Percentiles rank a stretch among this genome's conserved stretches.
These are phyloP conservation scores for Mechanitis messenoides DNA, from an alignment of 2,888 invertebrate species.

Conservation along the genomic window DNA sequence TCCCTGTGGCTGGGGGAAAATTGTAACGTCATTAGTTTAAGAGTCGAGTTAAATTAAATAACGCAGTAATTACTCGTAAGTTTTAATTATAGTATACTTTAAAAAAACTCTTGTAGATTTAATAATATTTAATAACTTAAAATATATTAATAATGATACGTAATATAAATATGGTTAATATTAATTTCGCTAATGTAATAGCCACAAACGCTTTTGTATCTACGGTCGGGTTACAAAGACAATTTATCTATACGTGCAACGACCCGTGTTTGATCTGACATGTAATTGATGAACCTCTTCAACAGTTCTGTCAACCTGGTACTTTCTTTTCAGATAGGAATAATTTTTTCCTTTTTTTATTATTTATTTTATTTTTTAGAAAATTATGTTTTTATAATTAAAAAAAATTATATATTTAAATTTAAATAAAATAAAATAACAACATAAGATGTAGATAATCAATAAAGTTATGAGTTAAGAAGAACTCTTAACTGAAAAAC, in stretches of 20 bases:
- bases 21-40: constrained; percentile 22
- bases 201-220: constrained; percentile 5
- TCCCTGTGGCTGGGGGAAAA: constrained; percentile 7
- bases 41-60: constrained; percentile 11
- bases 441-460: too few relatives aligned
- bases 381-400: too few relatives aligned
- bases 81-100: background rate
- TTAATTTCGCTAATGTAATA: constrained; percentile 3
- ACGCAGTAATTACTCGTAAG: background rate
- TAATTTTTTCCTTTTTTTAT: background rate
- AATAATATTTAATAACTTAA: too few relatives aligned
- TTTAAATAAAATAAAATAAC: too few relatives aligned
- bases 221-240: constrained; percentile 23
- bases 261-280: constrained; percentile 44
- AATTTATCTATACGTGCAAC: constrained; percentile 30
- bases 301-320: constrained; percentile 37
- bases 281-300: constrained; percentile 50
- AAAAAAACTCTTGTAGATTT: background rate
- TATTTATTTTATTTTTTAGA: too few relatives aligned
- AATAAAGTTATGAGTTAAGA: too few relatives aligned
- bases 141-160: background rate
- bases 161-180: background rate
- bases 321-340: constrained; percentile 16
- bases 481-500: too few relatives aligned
- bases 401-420: too few relatives aligned